Conservation (phyloP, 2,888 invertebrate species). For the Agonopterix arenella region DNA sequence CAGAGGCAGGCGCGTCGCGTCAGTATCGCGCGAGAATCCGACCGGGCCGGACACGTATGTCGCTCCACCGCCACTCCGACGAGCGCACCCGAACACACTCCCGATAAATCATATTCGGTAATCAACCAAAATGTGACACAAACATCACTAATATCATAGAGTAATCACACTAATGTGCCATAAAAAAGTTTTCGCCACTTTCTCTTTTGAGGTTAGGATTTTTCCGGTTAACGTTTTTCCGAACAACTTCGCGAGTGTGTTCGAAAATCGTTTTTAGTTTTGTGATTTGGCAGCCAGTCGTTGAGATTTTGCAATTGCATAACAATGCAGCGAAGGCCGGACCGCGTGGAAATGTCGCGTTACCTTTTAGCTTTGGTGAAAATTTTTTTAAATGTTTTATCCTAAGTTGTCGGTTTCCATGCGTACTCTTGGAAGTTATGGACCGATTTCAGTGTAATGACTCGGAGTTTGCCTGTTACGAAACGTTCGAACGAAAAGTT, state of each 20-base stretch:
- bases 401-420: conserved; percentile 29
- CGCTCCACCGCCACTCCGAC: conserved; percentile 25
- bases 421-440: conserved; percentile 43
- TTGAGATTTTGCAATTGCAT: conserved; percentile 55
- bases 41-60: conserved; percentile 46
- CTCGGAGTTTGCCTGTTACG: conserved; percentile 48
- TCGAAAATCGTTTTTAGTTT: conserved; percentile 36
- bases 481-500: conserved; percentile 54
- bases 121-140: conserved; percentile 39
- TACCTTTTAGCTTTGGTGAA: conserved; percentile 42
- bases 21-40: conserved; percentile 63
- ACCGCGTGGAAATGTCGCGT: conserved; percentile 56
- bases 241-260: conserved; percentile 22
- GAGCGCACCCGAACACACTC: conserved; percentile 43
- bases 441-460: conserved; percentile 54
- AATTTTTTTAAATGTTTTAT: conserved; percentile 25
- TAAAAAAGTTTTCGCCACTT: conserved; percentile 21
- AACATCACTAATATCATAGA: conserved; percentile 42
- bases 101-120: conserved; percentile 53
- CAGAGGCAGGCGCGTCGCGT: conserved; percentile 18
- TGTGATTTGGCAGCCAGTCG: conserved; percentile 46
- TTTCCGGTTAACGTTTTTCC: conserved; percentile 47
- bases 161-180: conserved; percentile 30
- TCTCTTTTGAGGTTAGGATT: conserved; percentile 46
- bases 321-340: conserved; percentile 65